A percentile compares a stretch with the other conserved stretches of the same genome.
Evolutionary conservation across 2,888 invertebrate genomes (phyloP).

Genomic region (Erpobdella octoculata): DNA sequence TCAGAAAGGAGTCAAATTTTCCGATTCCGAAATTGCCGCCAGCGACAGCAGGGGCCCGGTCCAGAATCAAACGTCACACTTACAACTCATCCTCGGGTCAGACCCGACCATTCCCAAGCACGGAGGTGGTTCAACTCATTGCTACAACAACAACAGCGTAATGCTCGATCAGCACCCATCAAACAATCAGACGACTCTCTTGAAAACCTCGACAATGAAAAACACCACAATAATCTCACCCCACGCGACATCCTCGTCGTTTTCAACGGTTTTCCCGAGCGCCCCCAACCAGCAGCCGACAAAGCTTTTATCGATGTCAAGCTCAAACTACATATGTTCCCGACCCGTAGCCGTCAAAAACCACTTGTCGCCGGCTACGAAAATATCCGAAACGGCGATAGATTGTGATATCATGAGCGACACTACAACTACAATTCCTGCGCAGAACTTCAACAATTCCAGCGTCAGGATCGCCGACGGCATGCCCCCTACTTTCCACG

Average conservation of each 20-base stretch:
- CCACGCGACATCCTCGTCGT: too few species aligned
- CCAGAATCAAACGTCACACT: not conserved
- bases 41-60: not conserved
- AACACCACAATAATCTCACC: too few species aligned
- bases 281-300: not conserved
- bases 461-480: too few species aligned
- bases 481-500: too few species aligned
- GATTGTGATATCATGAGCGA: slow-evolving; percentile 3
- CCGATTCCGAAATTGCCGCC: not conserved
- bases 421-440: not conserved
- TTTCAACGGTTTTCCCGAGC: not conserved
- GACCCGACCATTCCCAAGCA: not conserved
- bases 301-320: not conserved
- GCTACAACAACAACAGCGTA: not conserved
- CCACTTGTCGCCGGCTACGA: too few species aligned
- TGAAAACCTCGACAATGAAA: too few species aligned
- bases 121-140: not conserved
- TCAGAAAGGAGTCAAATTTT: not conserved
- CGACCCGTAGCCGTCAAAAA: too few species aligned
- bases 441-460: too few species aligned
- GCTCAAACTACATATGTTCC: not conserved
- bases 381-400: not conserved
- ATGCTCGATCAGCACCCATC: not conserved
- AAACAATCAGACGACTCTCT: too few species aligned
- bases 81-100: not conserved